Conservation (phyloP, 53 echinoderm and acorn worm genomes). For the Apostichopus leukothele region DNA sequence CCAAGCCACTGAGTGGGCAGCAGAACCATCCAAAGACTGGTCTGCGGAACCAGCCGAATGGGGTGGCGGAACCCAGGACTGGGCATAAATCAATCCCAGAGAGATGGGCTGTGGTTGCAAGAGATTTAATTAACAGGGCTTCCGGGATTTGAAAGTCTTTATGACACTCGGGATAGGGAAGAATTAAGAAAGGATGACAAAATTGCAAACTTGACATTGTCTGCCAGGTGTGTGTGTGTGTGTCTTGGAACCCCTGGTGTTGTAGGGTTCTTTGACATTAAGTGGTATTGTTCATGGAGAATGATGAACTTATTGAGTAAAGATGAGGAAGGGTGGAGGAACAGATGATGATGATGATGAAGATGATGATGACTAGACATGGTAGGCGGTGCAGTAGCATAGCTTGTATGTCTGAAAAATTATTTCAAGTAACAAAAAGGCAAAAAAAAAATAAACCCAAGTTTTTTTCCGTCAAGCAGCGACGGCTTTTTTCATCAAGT, state of each 20-base stretch:
- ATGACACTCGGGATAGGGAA: neutral
- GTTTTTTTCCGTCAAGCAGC: neutral
- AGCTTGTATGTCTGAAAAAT: conserved; percentile 28
- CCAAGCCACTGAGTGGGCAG: conserved; percentile 42
- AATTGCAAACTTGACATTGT: neutral
- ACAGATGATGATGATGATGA: neutral
- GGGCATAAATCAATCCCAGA: conserved; percentile 50
- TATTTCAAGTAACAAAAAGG: neutral
- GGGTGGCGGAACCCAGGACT: conserved; percentile 67
- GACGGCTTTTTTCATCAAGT: neutral
- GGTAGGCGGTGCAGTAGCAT: conserved; percentile 1
- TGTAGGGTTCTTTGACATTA: neutral
- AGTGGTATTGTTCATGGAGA: neutral
- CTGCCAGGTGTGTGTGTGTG: neutral
- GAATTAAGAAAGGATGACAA: neutral
- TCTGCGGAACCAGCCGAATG: conserved; percentile 61
- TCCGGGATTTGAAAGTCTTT: neutral
- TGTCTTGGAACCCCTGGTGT: neutral
- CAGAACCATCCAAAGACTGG: conserved; percentile 73
- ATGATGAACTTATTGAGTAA: neutral
- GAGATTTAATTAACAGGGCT: neutral
- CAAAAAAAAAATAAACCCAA: conserved; percentile 34
- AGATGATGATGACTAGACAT: conserved; percentile 9
- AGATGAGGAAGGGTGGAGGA: conserved; percentile 10
- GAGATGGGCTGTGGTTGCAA: neutral